Conservation (phyloP, 2,113 vertebrate genomes). For the Sapayoa aenigma region DNA sequence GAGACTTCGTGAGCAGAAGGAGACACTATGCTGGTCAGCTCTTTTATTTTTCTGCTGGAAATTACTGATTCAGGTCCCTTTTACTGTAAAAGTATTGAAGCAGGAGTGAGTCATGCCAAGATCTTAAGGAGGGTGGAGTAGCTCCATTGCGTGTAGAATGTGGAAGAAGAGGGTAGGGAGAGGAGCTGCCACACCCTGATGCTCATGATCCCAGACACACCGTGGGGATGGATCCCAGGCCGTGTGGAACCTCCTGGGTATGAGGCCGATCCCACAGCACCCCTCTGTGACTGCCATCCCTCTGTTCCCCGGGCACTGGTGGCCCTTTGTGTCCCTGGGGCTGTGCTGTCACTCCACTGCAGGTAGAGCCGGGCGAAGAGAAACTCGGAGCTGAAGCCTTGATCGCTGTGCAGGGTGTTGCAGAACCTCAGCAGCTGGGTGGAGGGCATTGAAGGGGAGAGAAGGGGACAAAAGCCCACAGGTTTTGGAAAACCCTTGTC, state of each 20-base stretch:
- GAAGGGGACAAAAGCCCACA: background rate
- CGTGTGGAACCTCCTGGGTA: rapidly evolving
- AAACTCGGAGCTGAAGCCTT: background rate
- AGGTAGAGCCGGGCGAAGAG: background rate
- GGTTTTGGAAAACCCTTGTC: background rate
- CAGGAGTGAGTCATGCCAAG: background rate
- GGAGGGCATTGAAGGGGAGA: background rate
- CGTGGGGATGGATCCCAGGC: background rate
- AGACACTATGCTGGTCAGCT: background rate
- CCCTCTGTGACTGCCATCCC: background rate
- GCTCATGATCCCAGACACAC: background rate
- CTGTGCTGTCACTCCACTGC: background rate
- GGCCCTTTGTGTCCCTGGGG: background rate
- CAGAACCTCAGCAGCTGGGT: background rate
- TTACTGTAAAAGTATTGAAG: background rate
- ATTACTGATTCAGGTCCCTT: background rate
- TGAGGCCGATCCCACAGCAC: rapidly evolving
- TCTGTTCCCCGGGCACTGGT: rapidly evolving
- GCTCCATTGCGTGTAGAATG: background rate
- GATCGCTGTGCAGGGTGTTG: background rate
- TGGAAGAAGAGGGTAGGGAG: background rate
- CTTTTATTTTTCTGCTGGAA: background rate
- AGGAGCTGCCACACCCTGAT: background rate
- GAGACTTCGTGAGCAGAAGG: background rate
- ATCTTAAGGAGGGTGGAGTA: background rate